Conservation (phyloP, 2,113 vertebrate genomes). For the zebrafish (Danio rerio) region DNA sequence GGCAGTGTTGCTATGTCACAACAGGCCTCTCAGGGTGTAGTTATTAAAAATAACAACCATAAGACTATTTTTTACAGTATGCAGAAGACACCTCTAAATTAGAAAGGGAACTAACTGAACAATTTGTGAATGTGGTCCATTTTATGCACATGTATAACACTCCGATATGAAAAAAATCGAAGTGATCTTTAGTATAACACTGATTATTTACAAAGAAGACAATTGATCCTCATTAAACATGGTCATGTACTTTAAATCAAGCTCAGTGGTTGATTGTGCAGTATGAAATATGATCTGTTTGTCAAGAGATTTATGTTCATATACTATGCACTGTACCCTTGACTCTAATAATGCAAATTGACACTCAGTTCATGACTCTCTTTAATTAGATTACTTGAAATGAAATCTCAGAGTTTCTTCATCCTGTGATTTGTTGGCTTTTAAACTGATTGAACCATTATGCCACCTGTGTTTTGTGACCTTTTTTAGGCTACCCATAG, state of each 20-base stretch:
- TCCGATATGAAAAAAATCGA: background rate
- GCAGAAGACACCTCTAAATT: background rate
- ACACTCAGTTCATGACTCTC: conserved; percentile 7
- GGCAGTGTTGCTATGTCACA: conserved; percentile 11
- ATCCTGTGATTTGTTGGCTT: background rate
- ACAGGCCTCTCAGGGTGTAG: conserved; percentile 34
- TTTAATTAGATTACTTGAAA: conserved; percentile 19
- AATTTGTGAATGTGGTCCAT: background rate
- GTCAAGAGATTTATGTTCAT: conserved; percentile 25
- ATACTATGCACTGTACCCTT: conserved; percentile 31
- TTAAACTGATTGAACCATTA: background rate
- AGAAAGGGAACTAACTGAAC: background rate
- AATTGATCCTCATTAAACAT: background rate
- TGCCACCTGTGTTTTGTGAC: background rate
- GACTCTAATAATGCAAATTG: conserved; percentile 34
- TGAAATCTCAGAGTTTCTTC: background rate
- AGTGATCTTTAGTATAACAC: background rate
- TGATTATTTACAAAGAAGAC: background rate
- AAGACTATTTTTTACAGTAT: background rate
- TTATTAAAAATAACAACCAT: conserved; percentile 1
- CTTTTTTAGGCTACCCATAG: conserved; percentile 2
- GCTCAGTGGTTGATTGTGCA: background rate
- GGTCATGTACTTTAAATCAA: background rate
- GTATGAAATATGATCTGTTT: background rate
- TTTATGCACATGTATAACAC: background rate